These are phyloP conservation scores for Austrolebias charrua DNA, from an alignment of 2,797 vertebrate genomes.

Conservation along the genomic window DNA sequence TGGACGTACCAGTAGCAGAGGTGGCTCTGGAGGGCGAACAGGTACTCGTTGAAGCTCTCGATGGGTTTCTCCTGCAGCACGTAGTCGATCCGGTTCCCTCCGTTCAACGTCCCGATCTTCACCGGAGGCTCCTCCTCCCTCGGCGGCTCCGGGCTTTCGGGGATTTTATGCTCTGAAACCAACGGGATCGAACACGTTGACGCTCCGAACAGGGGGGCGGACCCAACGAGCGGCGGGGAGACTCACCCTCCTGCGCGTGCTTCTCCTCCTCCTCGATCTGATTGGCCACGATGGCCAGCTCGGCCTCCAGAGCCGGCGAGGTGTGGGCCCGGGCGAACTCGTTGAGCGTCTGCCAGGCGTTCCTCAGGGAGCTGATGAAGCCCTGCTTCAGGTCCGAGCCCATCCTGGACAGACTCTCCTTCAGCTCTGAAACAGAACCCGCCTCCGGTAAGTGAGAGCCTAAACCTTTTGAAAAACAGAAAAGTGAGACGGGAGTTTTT, in stretches of 20 bases:
- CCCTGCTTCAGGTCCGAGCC: slow-evolving; percentile 97
- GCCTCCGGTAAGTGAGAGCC: not conserved
- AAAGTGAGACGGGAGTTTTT: not conserved
- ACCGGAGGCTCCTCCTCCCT: slow-evolving; percentile 89
- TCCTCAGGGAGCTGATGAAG: slow-evolving; percentile 93
- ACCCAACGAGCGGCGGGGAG: no score
- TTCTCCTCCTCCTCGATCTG: slow-evolving; percentile 96
- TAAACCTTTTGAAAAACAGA: no score
- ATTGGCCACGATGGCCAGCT: slow-evolving; percentile 94
- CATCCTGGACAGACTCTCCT: slow-evolving; percentile 96
- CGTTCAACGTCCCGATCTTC: slow-evolving; percentile 93
- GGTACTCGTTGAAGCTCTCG: slow-evolving; percentile 98
- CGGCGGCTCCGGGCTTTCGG: slow-evolving; percentile 84
- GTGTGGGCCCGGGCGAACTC: slow-evolving; percentile 98
- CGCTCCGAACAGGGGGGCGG: no score
- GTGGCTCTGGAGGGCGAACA: slow-evolving; percentile 97
- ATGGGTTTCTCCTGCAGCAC: slow-evolving; percentile 98
- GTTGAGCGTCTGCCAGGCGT: slow-evolving; percentile 96
- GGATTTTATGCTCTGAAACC: slow-evolving; percentile 81
- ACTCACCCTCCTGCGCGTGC: slow-evolving; percentile 83
- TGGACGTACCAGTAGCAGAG: slow-evolving; percentile 93
- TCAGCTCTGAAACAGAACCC: slow-evolving; percentile 85
- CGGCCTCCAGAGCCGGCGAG: slow-evolving; percentile 89
- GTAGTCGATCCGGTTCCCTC: slow-evolving; percentile 94
- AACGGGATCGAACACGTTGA: not conserved